A percentile compares a stretch with the other conserved stretches of the same genome.
These are phyloP conservation scores for Ylistrum balloti DNA, from an alignment of 1,140 invertebrate genomes.

Conservation along the genomic window DNA sequence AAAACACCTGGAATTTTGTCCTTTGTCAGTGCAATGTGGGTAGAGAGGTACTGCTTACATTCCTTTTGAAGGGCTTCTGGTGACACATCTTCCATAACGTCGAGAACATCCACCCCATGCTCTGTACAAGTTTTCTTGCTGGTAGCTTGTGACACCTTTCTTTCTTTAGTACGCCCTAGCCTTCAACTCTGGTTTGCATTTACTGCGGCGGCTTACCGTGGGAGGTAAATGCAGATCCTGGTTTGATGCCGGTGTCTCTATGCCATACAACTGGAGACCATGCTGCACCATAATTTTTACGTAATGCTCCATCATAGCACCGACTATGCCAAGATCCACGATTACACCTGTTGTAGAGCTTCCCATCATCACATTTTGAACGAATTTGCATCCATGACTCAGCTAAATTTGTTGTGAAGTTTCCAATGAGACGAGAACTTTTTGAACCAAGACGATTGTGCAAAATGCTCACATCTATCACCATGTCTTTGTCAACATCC, in stretches of 20 bases:
- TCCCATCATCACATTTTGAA: slow-evolving; percentile 56
- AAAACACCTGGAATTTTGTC: neutral
- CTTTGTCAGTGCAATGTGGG: neutral
- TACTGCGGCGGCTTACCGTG: slow-evolving; percentile 6
- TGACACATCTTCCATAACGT: slow-evolving; percentile 41
- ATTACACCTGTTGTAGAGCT: slow-evolving; percentile 13
- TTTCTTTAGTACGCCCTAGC: slow-evolving; percentile 37
- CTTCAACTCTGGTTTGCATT: slow-evolving; percentile 22
- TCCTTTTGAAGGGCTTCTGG: neutral
- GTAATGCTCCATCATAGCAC: slow-evolving; percentile 42
- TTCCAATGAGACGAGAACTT: slow-evolving; percentile 43
- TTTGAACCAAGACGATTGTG: slow-evolving; percentile 45
- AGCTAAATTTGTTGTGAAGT: slow-evolving; percentile 52
- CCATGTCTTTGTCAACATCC: neutral
- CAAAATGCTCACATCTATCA: neutral
- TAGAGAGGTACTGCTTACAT: slow-evolving; percentile 16
- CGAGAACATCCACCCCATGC: slow-evolving; percentile 41
- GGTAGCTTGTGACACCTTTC: neutral
- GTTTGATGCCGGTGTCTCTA: neutral
- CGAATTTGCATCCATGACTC: slow-evolving; percentile 56
- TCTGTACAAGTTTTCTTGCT: slow-evolving; percentile 44
- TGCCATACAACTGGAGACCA: slow-evolving; percentile 51
- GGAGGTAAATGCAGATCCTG: slow-evolving; percentile 4
- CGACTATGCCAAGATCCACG: slow-evolving; percentile 44
- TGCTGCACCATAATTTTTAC: slow-evolving; percentile 40